Evolutionary conservation across 2,888 invertebrate species (phyloP).

Genomic region (Hydrotaea diabolus): DNA sequence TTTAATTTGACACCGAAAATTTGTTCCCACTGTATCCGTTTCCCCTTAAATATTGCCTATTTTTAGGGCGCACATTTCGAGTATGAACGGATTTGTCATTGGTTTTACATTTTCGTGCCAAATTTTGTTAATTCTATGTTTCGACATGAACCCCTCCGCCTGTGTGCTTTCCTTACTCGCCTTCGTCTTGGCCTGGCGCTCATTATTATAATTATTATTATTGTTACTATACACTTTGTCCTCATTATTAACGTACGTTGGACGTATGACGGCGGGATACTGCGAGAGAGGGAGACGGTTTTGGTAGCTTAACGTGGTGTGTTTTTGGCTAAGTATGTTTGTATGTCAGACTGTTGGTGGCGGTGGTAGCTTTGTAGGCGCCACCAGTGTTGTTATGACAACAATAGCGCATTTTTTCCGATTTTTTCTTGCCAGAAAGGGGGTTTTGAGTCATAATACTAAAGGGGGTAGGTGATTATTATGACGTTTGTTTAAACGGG

Average conservation of each 20-base stretch:
- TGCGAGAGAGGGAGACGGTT: not conserved
- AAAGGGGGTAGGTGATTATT: not conserved
- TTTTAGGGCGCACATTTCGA: not conserved
- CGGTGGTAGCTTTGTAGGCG: conserved; percentile 56
- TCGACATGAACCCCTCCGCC: not conserved
- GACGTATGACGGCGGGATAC: conserved; percentile 56
- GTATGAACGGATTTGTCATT: not conserved
- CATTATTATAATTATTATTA: conserved; percentile 2
- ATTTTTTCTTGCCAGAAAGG: not conserved
- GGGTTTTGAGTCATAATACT: not conserved
- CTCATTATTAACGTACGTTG: conserved; percentile 63
- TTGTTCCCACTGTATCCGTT: not conserved
- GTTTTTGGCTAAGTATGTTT: not conserved
- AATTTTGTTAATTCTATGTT: not conserved
- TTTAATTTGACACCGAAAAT: no score
- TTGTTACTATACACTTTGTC: conserved; percentile 50
- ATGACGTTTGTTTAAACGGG: not conserved
- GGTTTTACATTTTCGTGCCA: not conserved
- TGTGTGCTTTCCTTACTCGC: not conserved
- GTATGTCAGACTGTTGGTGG: not conserved
- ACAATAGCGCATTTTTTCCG: conserved; percentile 3
- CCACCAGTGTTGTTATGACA: conserved; percentile 58
- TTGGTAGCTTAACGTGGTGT: not conserved
- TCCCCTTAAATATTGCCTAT: not conserved
- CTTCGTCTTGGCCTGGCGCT: not conserved